phyloP scores from a whole-genome alignment of 2,888 invertebrate species.

The Myathropa florea region DNA sequence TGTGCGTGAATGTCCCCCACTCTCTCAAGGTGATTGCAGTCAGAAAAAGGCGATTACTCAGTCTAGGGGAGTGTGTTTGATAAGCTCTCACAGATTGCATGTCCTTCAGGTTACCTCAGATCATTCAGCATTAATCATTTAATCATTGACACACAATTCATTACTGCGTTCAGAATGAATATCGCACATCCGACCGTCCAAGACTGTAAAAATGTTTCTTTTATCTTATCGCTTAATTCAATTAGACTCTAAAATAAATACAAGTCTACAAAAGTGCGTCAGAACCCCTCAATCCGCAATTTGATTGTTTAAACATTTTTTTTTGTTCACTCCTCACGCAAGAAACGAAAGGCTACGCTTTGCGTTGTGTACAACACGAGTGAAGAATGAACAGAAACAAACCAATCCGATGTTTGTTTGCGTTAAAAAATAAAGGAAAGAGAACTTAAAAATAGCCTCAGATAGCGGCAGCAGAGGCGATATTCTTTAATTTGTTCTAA shows the following conservation, averaged over 20 bases:
- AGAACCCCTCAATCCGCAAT: neutral
- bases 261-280: conserved; percentile 14
- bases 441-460: conserved; percentile 47
- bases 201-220: conserved; percentile 16
- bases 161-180: neutral
- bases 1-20: neutral
- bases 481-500: conserved; percentile 47
- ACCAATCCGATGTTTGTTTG: conserved; percentile 59
- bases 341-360: neutral
- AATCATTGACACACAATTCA: conserved; percentile 30
- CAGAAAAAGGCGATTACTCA: neutral
- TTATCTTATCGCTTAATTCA: conserved; percentile 29
- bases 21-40: neutral
- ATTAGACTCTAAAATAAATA: neutral
- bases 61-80: neutral
- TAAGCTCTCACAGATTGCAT: neutral
- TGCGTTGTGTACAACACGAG: neutral
- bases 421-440: conserved; percentile 21
- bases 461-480: conserved; percentile 31
- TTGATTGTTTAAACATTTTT: neutral
- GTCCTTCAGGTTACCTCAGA: conserved; percentile 19
- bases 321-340: conserved; percentile 3
- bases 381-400: conserved; percentile 30
- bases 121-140: conserved; percentile 31
- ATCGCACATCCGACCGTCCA: neutral